Conservation (phyloP, 1,140 invertebrate species). For the Trichonephila clavata region DNA sequence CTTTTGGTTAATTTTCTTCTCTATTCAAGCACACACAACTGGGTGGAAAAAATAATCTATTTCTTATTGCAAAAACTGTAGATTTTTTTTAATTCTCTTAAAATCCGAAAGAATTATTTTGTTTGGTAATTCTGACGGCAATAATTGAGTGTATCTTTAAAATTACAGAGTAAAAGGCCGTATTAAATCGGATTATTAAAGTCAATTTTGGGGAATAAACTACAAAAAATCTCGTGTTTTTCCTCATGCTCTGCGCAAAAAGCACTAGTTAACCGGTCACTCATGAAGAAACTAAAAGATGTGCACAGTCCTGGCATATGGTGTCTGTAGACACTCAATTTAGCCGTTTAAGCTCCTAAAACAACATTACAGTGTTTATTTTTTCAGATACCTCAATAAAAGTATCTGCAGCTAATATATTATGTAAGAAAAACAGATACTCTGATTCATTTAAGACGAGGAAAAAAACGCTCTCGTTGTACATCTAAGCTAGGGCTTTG, state of each 20-base stretch:
- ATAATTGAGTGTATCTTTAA: not conserved
- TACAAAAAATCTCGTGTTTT: not conserved
- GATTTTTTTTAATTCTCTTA: no score
- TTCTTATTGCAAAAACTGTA: no score
- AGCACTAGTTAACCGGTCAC: not conserved
- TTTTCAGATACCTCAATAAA: conserved; percentile 52
- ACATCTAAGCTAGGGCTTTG: conserved; percentile 55
- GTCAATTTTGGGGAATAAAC: not conserved
- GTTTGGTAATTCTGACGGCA: not conserved
- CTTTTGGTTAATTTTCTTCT: no score
- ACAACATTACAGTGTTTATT: conserved; percentile 62
- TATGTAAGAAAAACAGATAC: conserved; percentile 73
- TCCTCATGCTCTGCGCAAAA: not conserved
- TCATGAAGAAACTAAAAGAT: not conserved
- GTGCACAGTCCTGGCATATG: not conserved
- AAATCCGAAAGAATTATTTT: no score
- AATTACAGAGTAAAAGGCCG: not conserved
- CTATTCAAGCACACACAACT: no score
- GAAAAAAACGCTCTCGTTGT: conserved; percentile 5
- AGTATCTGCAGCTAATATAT: conserved; percentile 70
- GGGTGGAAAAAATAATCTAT: no score
- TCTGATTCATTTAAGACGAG: conserved; percentile 42
- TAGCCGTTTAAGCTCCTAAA: conserved; percentile 63
- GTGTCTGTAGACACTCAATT: conserved; percentile 56
- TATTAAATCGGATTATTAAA: not conserved